A percentile compares a stretch with the other conserved stretches of the same genome.
Conservation (phyloP, 1,140 invertebrate genomes). For the Thereuonema tuberculata region DNA sequence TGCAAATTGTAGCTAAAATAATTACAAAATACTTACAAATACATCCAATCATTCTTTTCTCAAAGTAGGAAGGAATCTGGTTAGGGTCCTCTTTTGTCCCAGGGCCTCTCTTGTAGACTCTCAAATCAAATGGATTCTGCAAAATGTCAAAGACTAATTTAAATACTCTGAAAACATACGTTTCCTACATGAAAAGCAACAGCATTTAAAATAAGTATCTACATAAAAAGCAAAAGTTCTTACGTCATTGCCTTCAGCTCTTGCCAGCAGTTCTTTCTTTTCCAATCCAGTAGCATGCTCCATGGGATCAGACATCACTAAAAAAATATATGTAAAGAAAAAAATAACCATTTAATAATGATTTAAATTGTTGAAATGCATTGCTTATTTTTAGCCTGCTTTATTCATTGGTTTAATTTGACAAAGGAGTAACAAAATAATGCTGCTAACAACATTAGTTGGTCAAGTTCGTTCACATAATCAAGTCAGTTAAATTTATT, state of each 20-base stretch:
- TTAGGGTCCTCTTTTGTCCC: conserved; percentile 78
- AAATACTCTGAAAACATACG: too few relatives aligned
- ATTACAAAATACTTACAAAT: conserved; percentile 63
- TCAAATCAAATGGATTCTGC: conserved; percentile 76
- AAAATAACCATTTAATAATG: not conserved
- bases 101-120: conserved; percentile 55
- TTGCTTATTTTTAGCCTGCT: too few relatives aligned
- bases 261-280: conserved; percentile 70
- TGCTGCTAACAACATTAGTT: too few relatives aligned
- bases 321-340: not conserved
- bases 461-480: too few relatives aligned
- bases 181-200: too few relatives aligned
- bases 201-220: too few relatives aligned
- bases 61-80: conserved; percentile 72
- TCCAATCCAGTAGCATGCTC: conserved; percentile 88
- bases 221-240: too few relatives aligned
- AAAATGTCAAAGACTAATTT: conserved; percentile 19
- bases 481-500: too few relatives aligned
- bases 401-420: too few relatives aligned
- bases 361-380: too few relatives aligned
- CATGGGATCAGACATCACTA: conserved; percentile 63
- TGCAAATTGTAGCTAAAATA: too few relatives aligned
- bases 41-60: conserved; percentile 83
- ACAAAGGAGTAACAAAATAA: too few relatives aligned
- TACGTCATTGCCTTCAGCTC: conserved; percentile 69